Conservation (phyloP, 2,113 vertebrate genomes). For the Apodemus speciosus region DNA sequence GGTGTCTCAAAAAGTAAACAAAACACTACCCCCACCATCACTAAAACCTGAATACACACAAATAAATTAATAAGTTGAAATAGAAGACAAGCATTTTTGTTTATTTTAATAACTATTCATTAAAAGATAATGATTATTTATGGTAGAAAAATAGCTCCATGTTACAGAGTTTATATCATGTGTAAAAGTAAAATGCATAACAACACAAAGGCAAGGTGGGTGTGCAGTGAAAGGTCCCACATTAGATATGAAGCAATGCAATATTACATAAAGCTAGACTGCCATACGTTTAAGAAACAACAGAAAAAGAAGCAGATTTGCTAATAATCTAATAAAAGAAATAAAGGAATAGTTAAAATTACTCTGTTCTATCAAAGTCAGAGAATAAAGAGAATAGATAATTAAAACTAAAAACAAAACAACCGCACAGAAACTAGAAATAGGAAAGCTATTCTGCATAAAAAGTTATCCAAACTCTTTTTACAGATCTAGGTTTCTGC, state of each 20-base stretch:
- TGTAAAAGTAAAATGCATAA: neutral
- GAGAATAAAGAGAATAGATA: neutral
- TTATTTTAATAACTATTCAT: neutral
- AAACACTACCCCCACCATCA: neutral
- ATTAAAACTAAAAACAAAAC: neutral
- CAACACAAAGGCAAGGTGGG: neutral
- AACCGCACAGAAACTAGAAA: neutral
- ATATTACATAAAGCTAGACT: neutral
- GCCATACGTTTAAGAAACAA: neutral
- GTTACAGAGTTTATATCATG: neutral
- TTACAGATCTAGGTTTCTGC: neutral
- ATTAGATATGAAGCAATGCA: neutral
- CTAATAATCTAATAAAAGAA: neutral
- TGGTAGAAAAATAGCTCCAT: neutral
- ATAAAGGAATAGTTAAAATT: neutral
- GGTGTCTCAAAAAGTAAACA: neutral
- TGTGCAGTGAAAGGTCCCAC: neutral
- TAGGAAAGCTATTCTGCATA: neutral
- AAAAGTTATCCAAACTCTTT: neutral
- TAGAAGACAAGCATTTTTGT: neutral
- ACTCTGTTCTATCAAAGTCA: neutral
- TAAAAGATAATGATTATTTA: neutral
- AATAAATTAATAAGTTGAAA: neutral
- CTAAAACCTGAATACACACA: neutral
- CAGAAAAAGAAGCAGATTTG: slow-evolving; percentile 3